Evolutionary conservation across 2,888 invertebrate species (phyloP).

Genomic region (Cordilura impudica): DNA sequence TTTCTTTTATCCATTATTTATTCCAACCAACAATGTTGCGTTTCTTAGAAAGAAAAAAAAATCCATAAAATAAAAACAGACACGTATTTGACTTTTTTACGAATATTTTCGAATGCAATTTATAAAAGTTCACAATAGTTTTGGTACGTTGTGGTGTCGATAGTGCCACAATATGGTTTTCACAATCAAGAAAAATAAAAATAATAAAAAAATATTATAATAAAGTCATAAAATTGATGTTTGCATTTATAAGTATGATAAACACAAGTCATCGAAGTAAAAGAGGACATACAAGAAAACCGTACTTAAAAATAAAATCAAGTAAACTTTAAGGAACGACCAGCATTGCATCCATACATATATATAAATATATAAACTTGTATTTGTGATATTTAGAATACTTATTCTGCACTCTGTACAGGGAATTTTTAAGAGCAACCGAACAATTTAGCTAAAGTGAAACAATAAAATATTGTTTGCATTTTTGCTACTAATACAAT

Average conservation of each 20-base stretch:
- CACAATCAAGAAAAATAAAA: neutral
- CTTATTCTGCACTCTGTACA: no score
- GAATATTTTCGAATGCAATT: constrained; percentile 35
- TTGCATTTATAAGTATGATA: constrained; percentile 33
- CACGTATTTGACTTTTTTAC: constrained; percentile 53
- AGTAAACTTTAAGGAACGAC: neutral
- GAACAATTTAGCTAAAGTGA: no score
- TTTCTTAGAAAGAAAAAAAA: neutral
- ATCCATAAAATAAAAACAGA: constrained; percentile 39
- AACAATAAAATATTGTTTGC: no score
- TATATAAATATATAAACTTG: no score
- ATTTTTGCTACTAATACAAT: no score
- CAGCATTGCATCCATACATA: no score
- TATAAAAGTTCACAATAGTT: constrained; percentile 30
- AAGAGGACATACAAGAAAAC: neutral
- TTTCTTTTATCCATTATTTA: neutral
- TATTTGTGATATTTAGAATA: no score
- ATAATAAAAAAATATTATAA: neutral
- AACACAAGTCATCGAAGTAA: constrained; percentile 20
- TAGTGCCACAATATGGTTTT: neutral
- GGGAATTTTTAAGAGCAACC: no score
- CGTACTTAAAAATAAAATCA: neutral
- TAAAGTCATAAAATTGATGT: constrained; percentile 37
- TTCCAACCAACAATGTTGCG: neutral
- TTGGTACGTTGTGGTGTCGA: neutral